Evolutionary conservation across 2,888 invertebrate species (phyloP), one percentile per base, ranked within the genome.

Genomic region (Chydorus sphaericus): DNA sequence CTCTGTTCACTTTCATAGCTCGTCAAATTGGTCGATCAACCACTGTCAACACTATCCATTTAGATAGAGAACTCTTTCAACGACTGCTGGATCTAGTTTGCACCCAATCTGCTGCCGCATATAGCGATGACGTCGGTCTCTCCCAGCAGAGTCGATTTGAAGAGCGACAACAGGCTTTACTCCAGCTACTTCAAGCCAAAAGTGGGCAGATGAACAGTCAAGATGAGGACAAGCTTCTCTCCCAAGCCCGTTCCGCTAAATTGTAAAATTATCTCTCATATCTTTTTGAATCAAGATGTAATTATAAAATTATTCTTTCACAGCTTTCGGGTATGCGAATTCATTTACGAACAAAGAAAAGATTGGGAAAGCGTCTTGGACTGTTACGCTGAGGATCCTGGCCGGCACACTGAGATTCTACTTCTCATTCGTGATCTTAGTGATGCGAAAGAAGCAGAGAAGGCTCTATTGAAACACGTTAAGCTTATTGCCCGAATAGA

Each of bases 161-260:
- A 58, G 85, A 85, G 67, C 71, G 83, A 36, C 83, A 87, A 66
- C 82, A 82, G 64, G 81, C 83, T 2, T 74, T 84, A 70, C 69
- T 84, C 51, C 83, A 85, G 65, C 69, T 86, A 30, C 69, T 85
- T 11, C 71, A 75, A n/a, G 74, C 77, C 58, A 75, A 80, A 61
- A 75, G 79, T 50, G 69, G 83, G 26, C 68, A 71, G 28, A 73
- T 77, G 57, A 72, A 20, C 6, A 30, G 29, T 6, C 33, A 48
- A 28, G 55, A 55, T 33, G 55, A 55, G 73, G 58, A 75, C 31
- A 72, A 77, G 60, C 73, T 84, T 57, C 66, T 85, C 18, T 64
- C 71, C 38, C 70, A 80, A 63, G 82, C 84, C 0, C 72, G 78
- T 59, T 73, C 75, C 38, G 81, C 84, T 0, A 75, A 76, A 63